Evolutionary conservation across 2,888 invertebrate genomes (phyloP).

Genomic region (Platynereis dumerilii): DNA sequence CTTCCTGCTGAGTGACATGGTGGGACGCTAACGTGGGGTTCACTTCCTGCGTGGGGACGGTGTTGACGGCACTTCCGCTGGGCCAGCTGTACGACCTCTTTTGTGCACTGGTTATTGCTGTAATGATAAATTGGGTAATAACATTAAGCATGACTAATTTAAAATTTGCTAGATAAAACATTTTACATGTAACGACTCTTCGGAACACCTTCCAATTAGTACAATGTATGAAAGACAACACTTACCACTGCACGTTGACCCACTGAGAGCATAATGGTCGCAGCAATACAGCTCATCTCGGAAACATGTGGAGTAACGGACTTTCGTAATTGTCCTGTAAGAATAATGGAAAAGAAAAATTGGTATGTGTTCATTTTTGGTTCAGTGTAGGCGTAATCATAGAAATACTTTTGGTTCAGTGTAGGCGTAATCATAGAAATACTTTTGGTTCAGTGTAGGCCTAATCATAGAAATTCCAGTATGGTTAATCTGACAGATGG

Average conservation of each 20-base stretch:
- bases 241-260: slow-evolving; percentile 36
- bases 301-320: slow-evolving; percentile 37
- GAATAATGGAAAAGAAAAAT: not conserved
- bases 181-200: too few relatives aligned
- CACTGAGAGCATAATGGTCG: slow-evolving; percentile 30
- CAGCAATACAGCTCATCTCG: slow-evolving; percentile 41
- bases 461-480: too few relatives aligned
- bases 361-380: too few relatives aligned
- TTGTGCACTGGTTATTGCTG: slow-evolving; percentile 22
- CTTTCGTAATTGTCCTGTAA: slow-evolving; percentile 34
- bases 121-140: not conserved
- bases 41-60: slow-evolving; percentile 10
- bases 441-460: too few relatives aligned
- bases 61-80: not conserved
- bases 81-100: slow-evolving; percentile 17
- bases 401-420: not conserved
- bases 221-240: too few relatives aligned
- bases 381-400: too few relatives aligned
- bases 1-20: slow-evolving; percentile 12
- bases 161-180: too few relatives aligned
- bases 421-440: not conserved
- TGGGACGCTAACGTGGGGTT: slow-evolving; percentile 1
- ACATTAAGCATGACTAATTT: too few relatives aligned
- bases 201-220: too few relatives aligned
- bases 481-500: too few relatives aligned